Percentiles rank a stretch among this genome's conserved stretches.
phyloP scores from a whole-genome alignment of 2,113 vertebrate genomes.

The Dissostichus mawsoni region DNA sequence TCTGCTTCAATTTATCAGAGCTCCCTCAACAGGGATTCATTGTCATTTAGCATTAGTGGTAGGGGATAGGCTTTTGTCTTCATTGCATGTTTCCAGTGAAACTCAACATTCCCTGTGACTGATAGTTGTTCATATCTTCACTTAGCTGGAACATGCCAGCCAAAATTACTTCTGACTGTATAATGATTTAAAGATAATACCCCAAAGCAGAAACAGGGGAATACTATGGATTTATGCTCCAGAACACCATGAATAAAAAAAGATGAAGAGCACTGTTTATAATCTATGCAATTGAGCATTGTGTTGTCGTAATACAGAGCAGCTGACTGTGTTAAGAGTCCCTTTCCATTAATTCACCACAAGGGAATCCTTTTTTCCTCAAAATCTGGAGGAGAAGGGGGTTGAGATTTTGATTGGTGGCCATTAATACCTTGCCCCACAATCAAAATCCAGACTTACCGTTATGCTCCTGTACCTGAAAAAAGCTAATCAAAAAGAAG shows the following conservation, averaged over 20 bases:
- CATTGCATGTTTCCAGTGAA: constrained; percentile 68
- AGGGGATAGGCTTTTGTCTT: constrained; percentile 67
- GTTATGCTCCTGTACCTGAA: constrained; percentile 79
- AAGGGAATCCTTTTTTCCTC: constrained; percentile 40
- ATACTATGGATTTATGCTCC: constrained; percentile 67
- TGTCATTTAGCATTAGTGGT: constrained; percentile 76
- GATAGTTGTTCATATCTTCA: constrained; percentile 71
- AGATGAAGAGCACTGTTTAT: constrained; percentile 54
- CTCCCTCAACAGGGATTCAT: constrained; percentile 72
- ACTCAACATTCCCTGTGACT: constrained; percentile 58
- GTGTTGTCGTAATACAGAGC: constrained; percentile 43
- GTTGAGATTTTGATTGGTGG: constrained; percentile 77
- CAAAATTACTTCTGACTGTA: constrained; percentile 63
- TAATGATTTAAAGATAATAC: constrained; percentile 68
- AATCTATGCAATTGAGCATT: constrained; percentile 41
- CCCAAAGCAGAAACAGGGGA: constrained; percentile 60
- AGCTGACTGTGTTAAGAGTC: constrained; percentile 42
- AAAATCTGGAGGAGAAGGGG: constrained; percentile 39
- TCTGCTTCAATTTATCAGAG: constrained; percentile 81
- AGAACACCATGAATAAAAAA: constrained; percentile 53
- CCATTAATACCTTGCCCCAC: constrained; percentile 60
- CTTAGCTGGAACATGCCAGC: constrained; percentile 62
- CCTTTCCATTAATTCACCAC: constrained; percentile 45
- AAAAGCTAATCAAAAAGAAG: constrained; percentile 65
- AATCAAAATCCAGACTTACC: constrained; percentile 87